Evolutionary conservation across 2,113 vertebrate genomes (phyloP).

Genomic region (Oxyura jamaicensis): DNA sequence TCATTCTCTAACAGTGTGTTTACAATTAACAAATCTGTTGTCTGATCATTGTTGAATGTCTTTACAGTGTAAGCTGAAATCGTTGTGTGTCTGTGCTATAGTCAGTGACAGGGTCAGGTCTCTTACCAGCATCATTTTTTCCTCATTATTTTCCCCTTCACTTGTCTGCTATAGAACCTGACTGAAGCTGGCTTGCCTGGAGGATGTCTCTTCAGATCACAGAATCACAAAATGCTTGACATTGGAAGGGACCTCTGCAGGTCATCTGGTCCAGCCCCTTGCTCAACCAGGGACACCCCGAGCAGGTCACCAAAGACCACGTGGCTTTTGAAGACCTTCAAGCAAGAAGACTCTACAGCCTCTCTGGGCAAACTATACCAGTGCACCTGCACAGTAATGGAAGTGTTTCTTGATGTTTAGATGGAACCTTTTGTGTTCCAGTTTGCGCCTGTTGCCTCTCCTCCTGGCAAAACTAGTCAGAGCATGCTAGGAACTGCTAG

Average conservation of each 20-base stretch:
- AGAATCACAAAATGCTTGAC: no score
- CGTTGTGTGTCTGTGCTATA: not conserved
- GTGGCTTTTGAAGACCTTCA: no score
- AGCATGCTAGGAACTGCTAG: not conserved
- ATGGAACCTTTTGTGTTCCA: no score
- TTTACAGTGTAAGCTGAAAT: not conserved
- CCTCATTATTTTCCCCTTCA: not conserved
- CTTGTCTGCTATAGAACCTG: not conserved
- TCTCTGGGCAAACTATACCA: no score
- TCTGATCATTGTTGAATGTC: not conserved
- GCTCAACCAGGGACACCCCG: no score
- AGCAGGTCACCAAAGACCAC: no score
- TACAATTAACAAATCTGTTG: not conserved
- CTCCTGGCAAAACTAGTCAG: not conserved
- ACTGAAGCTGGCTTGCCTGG: not conserved
- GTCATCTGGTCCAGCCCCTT: no score
- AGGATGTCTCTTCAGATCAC: not conserved
- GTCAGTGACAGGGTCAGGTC: not conserved
- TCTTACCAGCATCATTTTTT: not conserved
- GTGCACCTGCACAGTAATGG: no score
- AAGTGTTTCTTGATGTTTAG: no score
- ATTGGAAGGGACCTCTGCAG: no score
- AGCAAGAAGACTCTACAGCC: no score
- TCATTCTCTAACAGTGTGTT: not conserved
- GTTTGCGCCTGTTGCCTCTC: no score